A percentile compares a stretch with the other conserved stretches of the same genome.
Evolutionary conservation across 2,797 vertebrate species (phyloP).

Genomic region (Hyperoplus lanceolatus): DNA sequence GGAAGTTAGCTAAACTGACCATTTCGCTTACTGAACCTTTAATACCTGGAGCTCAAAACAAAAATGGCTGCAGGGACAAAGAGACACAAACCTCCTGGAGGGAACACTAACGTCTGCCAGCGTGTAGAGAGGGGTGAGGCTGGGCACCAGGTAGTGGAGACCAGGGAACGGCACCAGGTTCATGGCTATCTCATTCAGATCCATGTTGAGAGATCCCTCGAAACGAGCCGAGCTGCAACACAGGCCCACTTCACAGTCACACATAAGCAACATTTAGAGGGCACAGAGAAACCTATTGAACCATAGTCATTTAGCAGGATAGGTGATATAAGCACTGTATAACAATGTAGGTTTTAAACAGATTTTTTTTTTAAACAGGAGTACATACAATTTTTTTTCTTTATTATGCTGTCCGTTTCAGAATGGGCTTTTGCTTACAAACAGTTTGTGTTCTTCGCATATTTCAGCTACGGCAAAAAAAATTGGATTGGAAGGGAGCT

Average conservation of each 20-base stretch:
- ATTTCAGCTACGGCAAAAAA: not conserved
- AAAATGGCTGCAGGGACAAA: conserved; percentile 29
- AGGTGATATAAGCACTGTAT: not conserved
- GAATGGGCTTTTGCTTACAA: too few relatives aligned
- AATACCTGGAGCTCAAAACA: conserved; percentile 30
- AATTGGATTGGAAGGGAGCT: not conserved
- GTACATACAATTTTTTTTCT: not conserved
- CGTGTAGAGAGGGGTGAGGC: conserved; percentile 94
- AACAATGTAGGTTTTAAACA: not conserved
- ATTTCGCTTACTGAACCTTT: not conserved
- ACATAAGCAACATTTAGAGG: not conserved
- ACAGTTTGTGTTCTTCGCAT: not conserved
- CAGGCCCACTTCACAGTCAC: not conserved
- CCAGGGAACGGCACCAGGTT: conserved; percentile 97
- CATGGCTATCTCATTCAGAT: conserved; percentile 97
- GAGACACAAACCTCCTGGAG: conserved; percentile 86
- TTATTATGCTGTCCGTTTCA: not conserved
- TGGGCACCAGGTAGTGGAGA: conserved; percentile 95
- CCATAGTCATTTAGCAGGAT: not conserved
- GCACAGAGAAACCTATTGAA: not conserved
- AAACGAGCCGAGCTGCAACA: conserved; percentile 93
- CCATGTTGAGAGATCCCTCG: conserved; percentile 97
- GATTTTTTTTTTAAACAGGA: not conserved
- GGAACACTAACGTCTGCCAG: conserved; percentile 91
- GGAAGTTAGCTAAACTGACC: too few relatives aligned